phyloP scores from a whole-genome alignment of 2,888 invertebrate genomes.

The Dolichomitus sp. region DNA sequence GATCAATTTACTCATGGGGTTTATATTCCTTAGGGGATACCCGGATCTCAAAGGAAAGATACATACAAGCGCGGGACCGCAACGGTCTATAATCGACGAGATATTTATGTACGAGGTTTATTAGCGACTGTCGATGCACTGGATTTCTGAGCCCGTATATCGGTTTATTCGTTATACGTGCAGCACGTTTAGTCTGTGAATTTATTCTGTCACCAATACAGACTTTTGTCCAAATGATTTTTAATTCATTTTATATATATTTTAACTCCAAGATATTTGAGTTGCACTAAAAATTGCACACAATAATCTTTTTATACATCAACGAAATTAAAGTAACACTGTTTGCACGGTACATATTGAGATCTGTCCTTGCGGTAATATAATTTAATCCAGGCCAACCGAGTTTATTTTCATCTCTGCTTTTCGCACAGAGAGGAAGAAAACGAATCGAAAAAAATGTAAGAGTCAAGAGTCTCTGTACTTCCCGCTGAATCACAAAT shows the following conservation, averaged over 20 bases:
- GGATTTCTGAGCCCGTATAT: slow-evolving; percentile 36
- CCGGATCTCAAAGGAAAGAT: slow-evolving; percentile 42
- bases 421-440: not conserved
- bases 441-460: not conserved
- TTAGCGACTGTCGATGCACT: slow-evolving; percentile 41
- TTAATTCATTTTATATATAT: not conserved
- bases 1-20: slow-evolving; percentile 20
- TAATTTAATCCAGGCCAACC: not conserved
- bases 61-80: slow-evolving; percentile 28
- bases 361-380: slow-evolving; percentile 3
- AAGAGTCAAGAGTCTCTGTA: not conserved
- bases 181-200: not conserved
- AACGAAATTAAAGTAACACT: not conserved
- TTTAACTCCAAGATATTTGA: not conserved
- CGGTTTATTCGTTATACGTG: slow-evolving; percentile 39
- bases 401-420: not conserved
- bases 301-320: not conserved
- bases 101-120: slow-evolving; percentile 59
- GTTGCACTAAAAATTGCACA: slow-evolving; percentile 16
- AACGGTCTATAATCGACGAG: slow-evolving; percentile 7
- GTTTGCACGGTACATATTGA: not conserved
- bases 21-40: slow-evolving; percentile 44
- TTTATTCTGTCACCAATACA: not conserved
- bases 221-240: not conserved
- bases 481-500: slow-evolving; percentile 27